phyloP scores from a whole-genome alignment of 2,797 vertebrate species.

The Megalops cyprinoides region DNA sequence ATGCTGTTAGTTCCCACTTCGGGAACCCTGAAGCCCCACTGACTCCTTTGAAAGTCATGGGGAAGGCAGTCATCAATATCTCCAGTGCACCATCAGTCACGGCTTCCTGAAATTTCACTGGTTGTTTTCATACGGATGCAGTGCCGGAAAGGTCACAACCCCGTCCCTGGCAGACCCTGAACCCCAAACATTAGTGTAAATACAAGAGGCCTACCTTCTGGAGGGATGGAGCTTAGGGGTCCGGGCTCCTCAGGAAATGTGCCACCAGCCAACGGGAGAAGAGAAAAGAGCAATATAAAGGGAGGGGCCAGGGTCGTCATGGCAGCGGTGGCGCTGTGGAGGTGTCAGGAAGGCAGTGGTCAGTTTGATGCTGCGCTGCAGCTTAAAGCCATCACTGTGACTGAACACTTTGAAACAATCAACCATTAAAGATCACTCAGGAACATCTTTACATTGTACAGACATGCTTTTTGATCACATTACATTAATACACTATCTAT shows the following conservation, averaged over 20 bases:
- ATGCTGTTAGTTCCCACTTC: no score
- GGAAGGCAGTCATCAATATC: constrained; percentile 63
- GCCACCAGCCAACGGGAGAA: constrained; percentile 73
- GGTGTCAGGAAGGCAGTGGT: constrained; percentile 45
- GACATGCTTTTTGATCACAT: no score
- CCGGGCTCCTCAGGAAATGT: constrained; percentile 91
- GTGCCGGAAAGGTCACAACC: neutral
- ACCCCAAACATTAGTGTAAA: neutral
- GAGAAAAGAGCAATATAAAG: constrained; percentile 77
- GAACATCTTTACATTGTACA: no score
- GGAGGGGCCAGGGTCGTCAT: constrained; percentile 73
- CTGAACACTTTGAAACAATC: neutral
- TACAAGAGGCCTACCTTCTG: constrained; percentile 83
- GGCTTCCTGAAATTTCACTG: neutral
- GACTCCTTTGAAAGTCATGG: constrained; percentile 27
- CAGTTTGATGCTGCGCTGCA: constrained; percentile 20
- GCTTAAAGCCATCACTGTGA: no score
- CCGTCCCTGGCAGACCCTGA: neutral
- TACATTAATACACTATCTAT: neutral
- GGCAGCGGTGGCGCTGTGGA: constrained; percentile 73
- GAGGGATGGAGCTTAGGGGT: constrained; percentile 84
- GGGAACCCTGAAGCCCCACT: neutral
- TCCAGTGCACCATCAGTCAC: neutral
- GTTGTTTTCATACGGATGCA: constrained; percentile 1
- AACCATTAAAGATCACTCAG: neutral